These are phyloP conservation scores for Psittacula cyanocephala DNA, from an alignment of 2,113 vertebrate genomes.

Conservation along the genomic window DNA sequence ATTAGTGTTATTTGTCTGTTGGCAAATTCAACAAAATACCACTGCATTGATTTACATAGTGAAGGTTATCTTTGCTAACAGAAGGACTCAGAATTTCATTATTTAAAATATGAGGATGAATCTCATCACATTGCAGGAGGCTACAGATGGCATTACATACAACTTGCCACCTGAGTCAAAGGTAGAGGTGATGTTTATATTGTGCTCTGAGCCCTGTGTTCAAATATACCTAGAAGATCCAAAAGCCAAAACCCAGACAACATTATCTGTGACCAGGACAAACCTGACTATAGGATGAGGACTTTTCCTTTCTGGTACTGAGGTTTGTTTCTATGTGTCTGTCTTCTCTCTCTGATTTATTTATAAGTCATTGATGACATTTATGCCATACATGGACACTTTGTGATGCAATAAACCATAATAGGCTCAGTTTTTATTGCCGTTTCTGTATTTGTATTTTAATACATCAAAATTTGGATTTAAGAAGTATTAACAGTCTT, in stretches of 20 bases:
- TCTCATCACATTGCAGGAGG: not conserved
- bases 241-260: not conserved
- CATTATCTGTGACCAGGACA: not conserved
- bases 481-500: constrained; percentile 41
- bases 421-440: constrained; percentile 16
- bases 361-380: constrained; percentile 4
- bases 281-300: not conserved
- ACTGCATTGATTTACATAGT: constrained; percentile 41
- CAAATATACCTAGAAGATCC: not conserved
- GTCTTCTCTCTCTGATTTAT: not conserved
- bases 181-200: not conserved
- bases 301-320: not conserved
- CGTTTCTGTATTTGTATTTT: constrained; percentile 22
- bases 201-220: not conserved
- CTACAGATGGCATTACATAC: not conserved
- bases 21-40: constrained; percentile 55
- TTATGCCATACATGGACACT: constrained; percentile 2
- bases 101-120: constrained; percentile 27
- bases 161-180: not conserved
- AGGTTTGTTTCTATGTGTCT: not conserved
- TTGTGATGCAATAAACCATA: constrained; percentile 27
- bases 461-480: constrained; percentile 16
- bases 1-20: constrained; percentile 54
- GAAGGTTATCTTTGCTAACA: constrained; percentile 63
- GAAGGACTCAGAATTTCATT: constrained; percentile 38